These are phyloP conservation scores for Plectus sambesii DNA, from an alignment of 1,140 invertebrate genomes.

Conservation along the genomic window DNA sequence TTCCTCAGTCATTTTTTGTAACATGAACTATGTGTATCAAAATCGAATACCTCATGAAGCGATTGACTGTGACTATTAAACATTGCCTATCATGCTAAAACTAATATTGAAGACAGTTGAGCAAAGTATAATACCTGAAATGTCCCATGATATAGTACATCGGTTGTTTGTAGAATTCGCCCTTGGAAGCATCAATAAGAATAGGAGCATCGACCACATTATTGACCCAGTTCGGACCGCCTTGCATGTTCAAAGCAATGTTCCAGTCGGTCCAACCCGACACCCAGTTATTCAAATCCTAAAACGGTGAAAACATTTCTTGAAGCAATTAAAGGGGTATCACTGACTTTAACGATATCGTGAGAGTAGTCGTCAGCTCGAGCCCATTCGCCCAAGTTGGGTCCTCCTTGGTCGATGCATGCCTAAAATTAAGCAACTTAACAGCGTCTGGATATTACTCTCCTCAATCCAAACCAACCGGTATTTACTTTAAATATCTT, in stretches of 20 bases:
- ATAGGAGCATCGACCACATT: constrained; percentile 68
- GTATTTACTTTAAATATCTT: no score
- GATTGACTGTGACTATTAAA: no score
- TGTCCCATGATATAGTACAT: constrained; percentile 75
- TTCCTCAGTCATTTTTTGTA: no score
- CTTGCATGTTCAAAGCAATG: constrained; percentile 60
- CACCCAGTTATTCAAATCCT: constrained; percentile 60
- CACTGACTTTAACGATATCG: constrained; percentile 55
- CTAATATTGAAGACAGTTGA: no score
- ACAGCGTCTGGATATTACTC: no score
- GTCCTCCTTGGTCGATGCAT: constrained; percentile 41
- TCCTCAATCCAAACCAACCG: no score
- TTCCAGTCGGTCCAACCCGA: constrained; percentile 71
- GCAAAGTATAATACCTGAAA: constrained; percentile 49
- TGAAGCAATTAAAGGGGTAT: background rate
- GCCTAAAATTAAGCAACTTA: no score
- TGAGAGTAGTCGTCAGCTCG: constrained; percentile 59
- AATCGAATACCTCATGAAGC: no score
- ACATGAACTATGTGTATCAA: no score
- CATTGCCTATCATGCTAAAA: no score
- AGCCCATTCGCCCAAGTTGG: constrained; percentile 62
- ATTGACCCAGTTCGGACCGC: constrained; percentile 67
- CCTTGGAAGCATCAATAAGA: constrained; percentile 56
- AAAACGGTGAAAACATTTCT: constrained; percentile 50
- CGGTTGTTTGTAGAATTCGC: constrained; percentile 73